Conservation (phyloP, 2,888 invertebrate genomes). For the Bombylius discolor region DNA sequence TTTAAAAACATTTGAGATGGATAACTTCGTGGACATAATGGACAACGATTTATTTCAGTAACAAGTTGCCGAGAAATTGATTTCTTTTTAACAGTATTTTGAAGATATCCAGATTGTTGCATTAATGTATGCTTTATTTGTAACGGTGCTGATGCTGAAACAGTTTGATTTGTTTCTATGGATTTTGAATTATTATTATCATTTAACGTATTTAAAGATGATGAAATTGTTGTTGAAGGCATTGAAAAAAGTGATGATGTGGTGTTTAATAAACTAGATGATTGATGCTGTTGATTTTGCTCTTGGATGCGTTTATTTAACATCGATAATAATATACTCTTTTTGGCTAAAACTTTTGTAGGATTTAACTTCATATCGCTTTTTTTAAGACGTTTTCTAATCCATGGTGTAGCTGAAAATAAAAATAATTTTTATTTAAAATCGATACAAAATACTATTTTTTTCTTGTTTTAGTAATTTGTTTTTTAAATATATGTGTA, state of each 20-base stretch:
- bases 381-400: background rate
- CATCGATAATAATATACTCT: background rate
- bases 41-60: constrained; percentile 31
- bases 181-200: no score
- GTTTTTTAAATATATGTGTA: no score
- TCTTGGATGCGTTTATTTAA: background rate
- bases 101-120: background rate
- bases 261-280: constrained; percentile 17
- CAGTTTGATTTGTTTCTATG: no score
- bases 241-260: background rate
- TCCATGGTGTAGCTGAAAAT: background rate
- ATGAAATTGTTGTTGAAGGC: no score
- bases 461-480: no score
- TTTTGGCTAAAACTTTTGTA: background rate
- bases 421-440: background rate
- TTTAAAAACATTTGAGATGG: constrained; percentile 34
- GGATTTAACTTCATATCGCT: background rate
- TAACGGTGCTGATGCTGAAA: no score
- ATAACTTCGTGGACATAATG: constrained; percentile 33
- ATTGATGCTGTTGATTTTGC: background rate
- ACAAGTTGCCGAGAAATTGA: background rate
- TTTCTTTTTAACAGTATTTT: background rate
- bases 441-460: no score
- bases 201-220: no score
- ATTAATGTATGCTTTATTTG: no score